Percentiles rank a stretch among this genome's conserved stretches.
These are phyloP conservation scores for Triplophysa siluroides DNA, from an alignment of 2,113 vertebrate genomes.

Conservation along the genomic window DNA sequence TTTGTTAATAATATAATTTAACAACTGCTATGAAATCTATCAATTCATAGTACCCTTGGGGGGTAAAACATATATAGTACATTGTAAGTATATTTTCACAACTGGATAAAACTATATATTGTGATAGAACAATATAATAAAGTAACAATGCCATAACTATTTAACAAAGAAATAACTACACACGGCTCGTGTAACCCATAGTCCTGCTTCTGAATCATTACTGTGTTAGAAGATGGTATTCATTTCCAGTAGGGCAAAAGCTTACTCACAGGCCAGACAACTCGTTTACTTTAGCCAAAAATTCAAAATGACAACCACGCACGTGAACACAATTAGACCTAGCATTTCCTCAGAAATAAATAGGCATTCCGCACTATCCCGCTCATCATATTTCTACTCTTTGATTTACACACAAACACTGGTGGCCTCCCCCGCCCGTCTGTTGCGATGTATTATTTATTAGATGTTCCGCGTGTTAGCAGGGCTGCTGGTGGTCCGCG, in stretches of 20 bases:
- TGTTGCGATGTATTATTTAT: slow-evolving; percentile 81
- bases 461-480: slow-evolving; percentile 77
- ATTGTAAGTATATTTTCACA: too few species aligned
- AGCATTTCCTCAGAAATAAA: neutral
- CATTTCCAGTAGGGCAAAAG: slow-evolving; percentile 13
- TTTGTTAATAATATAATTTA: neutral
- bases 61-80: too few species aligned
- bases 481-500: slow-evolving; percentile 72
- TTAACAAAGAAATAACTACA: too few species aligned
- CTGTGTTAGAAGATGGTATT: neutral
- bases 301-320: slow-evolving; percentile 20
- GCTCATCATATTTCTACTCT: neutral
- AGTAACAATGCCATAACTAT: too few species aligned
- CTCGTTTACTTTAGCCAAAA: neutral
- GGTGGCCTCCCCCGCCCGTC: slow-evolving; percentile 65
- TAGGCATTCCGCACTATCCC: neutral
- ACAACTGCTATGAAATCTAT: neutral
- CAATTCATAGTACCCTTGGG: too few species aligned
- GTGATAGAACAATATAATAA: too few species aligned
- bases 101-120: too few species aligned
- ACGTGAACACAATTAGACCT: slow-evolving; percentile 11
- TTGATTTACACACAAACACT: slow-evolving; percentile 46
- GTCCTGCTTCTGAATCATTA: too few species aligned
- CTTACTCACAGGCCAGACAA: slow-evolving; percentile 11
- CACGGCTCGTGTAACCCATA: too few species aligned